Evolutionary conservation across 2,113 vertebrate species (phyloP), one percentile per base, ranked within the genome.

Genomic region (Salvelinus namaycush): DNA sequence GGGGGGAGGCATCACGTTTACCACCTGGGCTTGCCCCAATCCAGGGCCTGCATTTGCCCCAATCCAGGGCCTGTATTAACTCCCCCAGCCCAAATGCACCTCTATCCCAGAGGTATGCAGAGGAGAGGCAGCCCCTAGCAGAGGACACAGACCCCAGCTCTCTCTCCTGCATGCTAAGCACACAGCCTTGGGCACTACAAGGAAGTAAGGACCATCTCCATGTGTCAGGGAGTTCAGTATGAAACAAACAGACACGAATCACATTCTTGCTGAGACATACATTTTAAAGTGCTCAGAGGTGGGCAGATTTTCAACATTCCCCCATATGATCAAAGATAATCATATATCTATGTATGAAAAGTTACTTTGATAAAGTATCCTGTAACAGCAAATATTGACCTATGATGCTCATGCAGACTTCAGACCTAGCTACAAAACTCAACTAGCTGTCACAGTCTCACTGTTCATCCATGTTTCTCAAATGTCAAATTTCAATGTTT

Each of bases 161-260:
- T 54, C 65, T 68, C 65, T 68, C 16, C 13, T 29, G 74, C 29
- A 69, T 68, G 44, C 29, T 76, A 69, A 76, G 34, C 73, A 76
- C 48, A 54, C n/a, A 76, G 66, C 74, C 66, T 68, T 26, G 39
- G 26, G 66, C 66, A 22, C 29, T 76, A 16, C 2, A 20, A 27
- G 48, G 51, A 34, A 54, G 65, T 57, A 39, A 57, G 65, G n/a
- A 74, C 39, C 14, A 8, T 64, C 20, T 24, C n/a, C 62, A 8
- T 64, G 62, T 64, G 20, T 3, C 20, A 22, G 62, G 22, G 60
- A 22, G 20, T 64, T 64, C 9, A n/a, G 60, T 24, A n/a, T n/a
- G 22, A 64, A n/a, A 22, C 0, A 26, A 8, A 64, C 54, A 26
- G 8, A 64, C 11, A n/a, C 26, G 0, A 64, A 57, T 20, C 4